These are phyloP conservation scores for Osmerus mordax DNA, from an alignment of 2,113 vertebrate genomes.

Conservation along the genomic window DNA sequence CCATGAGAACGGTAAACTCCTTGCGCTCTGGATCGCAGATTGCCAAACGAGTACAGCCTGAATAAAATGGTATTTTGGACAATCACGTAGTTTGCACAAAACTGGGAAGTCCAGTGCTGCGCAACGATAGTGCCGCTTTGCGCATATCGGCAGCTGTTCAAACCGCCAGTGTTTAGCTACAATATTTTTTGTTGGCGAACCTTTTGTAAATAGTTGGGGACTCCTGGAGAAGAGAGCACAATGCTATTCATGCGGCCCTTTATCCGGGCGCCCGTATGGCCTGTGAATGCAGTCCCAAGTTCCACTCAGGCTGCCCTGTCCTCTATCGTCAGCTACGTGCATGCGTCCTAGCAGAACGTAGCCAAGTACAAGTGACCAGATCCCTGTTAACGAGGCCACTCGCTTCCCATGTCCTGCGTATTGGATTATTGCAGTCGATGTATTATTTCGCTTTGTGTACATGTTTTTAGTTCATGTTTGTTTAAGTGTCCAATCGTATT, in stretches of 20 bases:
- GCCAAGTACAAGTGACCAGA: constrained; percentile 50
- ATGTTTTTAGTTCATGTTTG: neutral
- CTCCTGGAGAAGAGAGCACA: constrained; percentile 64
- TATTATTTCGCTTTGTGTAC: constrained; percentile 19
- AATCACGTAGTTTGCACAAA: constrained; percentile 59
- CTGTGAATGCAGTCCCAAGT: constrained; percentile 67
- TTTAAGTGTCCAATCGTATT: constrained; percentile 8
- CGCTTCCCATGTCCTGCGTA: constrained; percentile 38
- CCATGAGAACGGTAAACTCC: constrained; percentile 61
- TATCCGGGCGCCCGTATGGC: constrained; percentile 41
- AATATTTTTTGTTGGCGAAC: constrained; percentile 58
- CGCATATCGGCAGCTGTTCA: constrained; percentile 67
- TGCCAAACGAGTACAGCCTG: constrained; percentile 46
- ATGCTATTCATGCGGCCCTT: constrained; percentile 63
- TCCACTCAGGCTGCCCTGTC: constrained; percentile 60
- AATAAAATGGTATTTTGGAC: constrained; percentile 47
- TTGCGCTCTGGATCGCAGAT: constrained; percentile 54
- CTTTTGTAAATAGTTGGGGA: constrained; percentile 70
- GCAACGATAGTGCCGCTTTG: constrained; percentile 67
- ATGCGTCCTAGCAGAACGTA: constrained; percentile 62
- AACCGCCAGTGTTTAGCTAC: constrained; percentile 62
- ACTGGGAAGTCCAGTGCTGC: constrained; percentile 68
- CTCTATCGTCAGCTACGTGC: constrained; percentile 59
- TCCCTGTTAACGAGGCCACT: constrained; percentile 59
- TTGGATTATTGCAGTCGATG: constrained; percentile 45